Base-by-base conservation (phyloP, 1,140 invertebrate genomes). In the Artemia franciscana region DNA sequence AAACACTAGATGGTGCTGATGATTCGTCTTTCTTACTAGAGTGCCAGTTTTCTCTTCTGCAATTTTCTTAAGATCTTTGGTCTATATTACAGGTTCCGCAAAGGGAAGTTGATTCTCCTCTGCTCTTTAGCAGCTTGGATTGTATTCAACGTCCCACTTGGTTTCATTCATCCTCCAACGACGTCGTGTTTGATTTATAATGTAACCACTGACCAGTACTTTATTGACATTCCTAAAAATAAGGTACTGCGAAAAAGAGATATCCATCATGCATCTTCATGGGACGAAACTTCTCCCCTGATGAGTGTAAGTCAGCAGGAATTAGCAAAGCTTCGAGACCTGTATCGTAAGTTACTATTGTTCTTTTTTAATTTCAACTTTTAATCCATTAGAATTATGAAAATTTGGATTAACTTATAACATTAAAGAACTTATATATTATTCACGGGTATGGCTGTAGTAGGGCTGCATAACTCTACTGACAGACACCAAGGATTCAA, bases 101-200 rank as follows among this genome's bases (percentile, higher is more conserved):
- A 86, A 69, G 86, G 87, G 7, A 90, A 93, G 72, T 74, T 84
- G 51, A 78, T 98, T 60, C 75, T 98, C 30, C 72, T 98, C n/a
- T 85, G 84, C 30, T 94, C 93, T 0, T 74, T 98, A 12, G 80
- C 85, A 4, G 89, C 88, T 61, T 97, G 94, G 91, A 89, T 98
- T 26, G 79, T 96, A 12, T 98, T 98, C 74, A 98, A 94, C 5
- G 76, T 97, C 59, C 88, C 92, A 0, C 73, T 98, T 65, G 91
- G 91, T 25, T 94, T 94, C 70, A 86, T 98, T 62, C 86, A 94
- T 69, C 94, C 95, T 0, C 83, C 88, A 5, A 84, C 91, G 1
- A 84, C 89, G 15, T 85, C 84, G 5, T 98, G 95, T 71, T 78
- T 90, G 66, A 76, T 85, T 27, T 76, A 78, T 58, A 94, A 96